Evolutionary conservation across 2,888 invertebrate species (phyloP).

Genomic region (Tetheella fluctuosa): DNA sequence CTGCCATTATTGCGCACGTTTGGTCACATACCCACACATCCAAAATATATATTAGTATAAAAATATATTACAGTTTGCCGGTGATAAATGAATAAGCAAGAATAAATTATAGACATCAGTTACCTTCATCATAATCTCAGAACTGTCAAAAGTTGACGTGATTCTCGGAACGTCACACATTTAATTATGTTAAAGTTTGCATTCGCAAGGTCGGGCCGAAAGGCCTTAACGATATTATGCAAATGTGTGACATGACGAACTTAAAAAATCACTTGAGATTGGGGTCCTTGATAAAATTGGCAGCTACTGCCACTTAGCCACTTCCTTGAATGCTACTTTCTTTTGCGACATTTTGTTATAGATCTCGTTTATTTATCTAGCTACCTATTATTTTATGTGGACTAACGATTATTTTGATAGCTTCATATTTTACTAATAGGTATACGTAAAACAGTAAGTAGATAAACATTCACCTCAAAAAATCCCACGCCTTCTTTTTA

Average conservation of each 20-base stretch:
- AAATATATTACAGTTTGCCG: conserved; percentile 21
- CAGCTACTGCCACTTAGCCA: conserved; percentile 12
- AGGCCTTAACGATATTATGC: conserved; percentile 16
- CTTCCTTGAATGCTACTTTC: conserved; percentile 41
- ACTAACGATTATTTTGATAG: not conserved
- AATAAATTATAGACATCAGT: conserved; percentile 41
- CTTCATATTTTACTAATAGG: not conserved
- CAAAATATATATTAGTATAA: conserved; percentile 15
- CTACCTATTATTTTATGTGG: conserved; percentile 3
- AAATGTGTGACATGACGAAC: conserved; percentile 18
- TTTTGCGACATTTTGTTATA: conserved; percentile 29
- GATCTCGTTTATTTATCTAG: conserved; percentile 13
- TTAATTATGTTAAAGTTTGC: conserved; percentile 33
- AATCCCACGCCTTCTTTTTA: no score
- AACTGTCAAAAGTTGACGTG: conserved; percentile 45
- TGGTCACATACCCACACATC: not conserved
- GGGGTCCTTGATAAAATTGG: conserved; percentile 30
- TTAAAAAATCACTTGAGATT: conserved; percentile 17
- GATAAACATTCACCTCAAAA: not conserved
- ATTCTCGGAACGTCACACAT: conserved; percentile 36
- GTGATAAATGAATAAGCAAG: conserved; percentile 27
- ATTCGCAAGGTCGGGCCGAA: conserved; percentile 27
- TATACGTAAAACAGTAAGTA: no score
- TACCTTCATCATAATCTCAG: conserved; percentile 52
- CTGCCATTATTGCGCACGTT: not conserved